Percentiles rank a stretch among this genome's conserved stretches.
Evolutionary conservation across 2,113 vertebrate genomes (phyloP).

Genomic region (Vanacampus margaritifer): DNA sequence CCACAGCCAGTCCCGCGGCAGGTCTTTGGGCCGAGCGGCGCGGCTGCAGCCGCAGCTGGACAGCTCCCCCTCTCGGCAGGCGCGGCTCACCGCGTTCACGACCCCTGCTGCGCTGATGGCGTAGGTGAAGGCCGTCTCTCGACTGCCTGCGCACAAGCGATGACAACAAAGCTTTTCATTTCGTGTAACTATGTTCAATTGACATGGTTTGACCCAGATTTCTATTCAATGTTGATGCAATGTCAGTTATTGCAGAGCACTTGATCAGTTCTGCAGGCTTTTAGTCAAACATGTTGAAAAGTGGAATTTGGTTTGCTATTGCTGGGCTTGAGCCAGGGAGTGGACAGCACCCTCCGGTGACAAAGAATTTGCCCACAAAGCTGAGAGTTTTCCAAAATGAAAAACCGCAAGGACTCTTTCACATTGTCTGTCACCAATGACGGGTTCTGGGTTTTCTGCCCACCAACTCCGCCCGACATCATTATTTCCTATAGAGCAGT

Average conservation of each 20-base stretch:
- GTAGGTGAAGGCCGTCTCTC: constrained; percentile 95
- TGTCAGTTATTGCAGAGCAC: neutral
- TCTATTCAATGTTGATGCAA: neutral
- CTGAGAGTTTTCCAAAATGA: constrained; percentile 37
- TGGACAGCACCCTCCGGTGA: constrained; percentile 63
- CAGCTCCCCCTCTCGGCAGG: constrained; percentile 94
- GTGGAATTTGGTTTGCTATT: constrained; percentile 49
- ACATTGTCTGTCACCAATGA: constrained; percentile 40
- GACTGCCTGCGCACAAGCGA: constrained; percentile 78
- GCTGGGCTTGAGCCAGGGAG: constrained; percentile 59
- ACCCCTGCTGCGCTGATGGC: constrained; percentile 94
- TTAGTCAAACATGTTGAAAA: constrained; percentile 30
- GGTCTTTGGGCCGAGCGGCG: constrained; percentile 87
- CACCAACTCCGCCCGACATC: constrained; percentile 19
- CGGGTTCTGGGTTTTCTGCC: constrained; percentile 24
- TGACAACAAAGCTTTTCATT: neutral
- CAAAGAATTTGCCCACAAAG: constrained; percentile 30
- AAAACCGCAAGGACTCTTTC: constrained; percentile 36
- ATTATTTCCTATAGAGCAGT: constrained; percentile 3
- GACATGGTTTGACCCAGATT: neutral
- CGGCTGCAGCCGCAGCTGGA: constrained; percentile 96
- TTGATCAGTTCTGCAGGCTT: neutral
- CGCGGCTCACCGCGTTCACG: constrained; percentile 94
- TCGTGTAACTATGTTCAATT: neutral
- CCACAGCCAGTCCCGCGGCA: constrained; percentile 98